Conservation (phyloP, 2,888 invertebrate species). For the Platycheirus albimanus region DNA sequence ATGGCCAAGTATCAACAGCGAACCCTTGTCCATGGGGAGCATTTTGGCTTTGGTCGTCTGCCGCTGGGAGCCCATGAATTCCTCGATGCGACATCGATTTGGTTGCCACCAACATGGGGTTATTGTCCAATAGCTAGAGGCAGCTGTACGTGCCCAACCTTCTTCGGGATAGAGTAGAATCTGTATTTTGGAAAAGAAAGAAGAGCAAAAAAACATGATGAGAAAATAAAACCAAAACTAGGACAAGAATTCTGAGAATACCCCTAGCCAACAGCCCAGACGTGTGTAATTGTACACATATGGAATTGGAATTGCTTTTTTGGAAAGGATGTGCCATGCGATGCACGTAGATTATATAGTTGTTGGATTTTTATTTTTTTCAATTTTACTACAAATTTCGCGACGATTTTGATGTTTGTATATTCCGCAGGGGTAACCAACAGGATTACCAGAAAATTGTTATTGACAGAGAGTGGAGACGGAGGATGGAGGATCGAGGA, state of each 20-base stretch:
- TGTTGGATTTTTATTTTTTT: slow-evolving; percentile 22
- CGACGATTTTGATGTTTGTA: slow-evolving; percentile 56
- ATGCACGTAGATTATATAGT: slow-evolving; percentile 22
- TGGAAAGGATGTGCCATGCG: not conserved
- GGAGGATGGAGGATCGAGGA: too few relatives aligned
- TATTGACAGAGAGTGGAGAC: slow-evolving; percentile 38
- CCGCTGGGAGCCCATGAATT: slow-evolving; percentile 87
- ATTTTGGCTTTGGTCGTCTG: slow-evolving; percentile 90
- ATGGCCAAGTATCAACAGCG: slow-evolving; percentile 90
- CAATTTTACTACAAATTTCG: slow-evolving; percentile 53
- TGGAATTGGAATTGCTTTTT: slow-evolving; percentile 63
- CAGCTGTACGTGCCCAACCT: slow-evolving; percentile 93
- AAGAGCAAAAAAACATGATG: slow-evolving; percentile 30
- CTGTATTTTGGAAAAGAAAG: slow-evolving; percentile 82
- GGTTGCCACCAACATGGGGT: slow-evolving; percentile 94
- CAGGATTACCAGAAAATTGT: slow-evolving; percentile 59
- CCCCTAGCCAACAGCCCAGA: too few relatives aligned
- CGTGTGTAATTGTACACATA: slow-evolving; percentile 33
- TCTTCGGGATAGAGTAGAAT: slow-evolving; percentile 93
- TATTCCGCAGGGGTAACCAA: slow-evolving; percentile 53
- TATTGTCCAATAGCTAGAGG: slow-evolving; percentile 93
- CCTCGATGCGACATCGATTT: slow-evolving; percentile 92
- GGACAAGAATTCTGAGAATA: slow-evolving; percentile 37
- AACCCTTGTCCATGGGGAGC: slow-evolving; percentile 90
- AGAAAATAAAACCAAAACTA: slow-evolving; percentile 33